Evolutionary conservation across 2,113 vertebrate species (phyloP).

Genomic region (Chamaetylas fuelleborni): DNA sequence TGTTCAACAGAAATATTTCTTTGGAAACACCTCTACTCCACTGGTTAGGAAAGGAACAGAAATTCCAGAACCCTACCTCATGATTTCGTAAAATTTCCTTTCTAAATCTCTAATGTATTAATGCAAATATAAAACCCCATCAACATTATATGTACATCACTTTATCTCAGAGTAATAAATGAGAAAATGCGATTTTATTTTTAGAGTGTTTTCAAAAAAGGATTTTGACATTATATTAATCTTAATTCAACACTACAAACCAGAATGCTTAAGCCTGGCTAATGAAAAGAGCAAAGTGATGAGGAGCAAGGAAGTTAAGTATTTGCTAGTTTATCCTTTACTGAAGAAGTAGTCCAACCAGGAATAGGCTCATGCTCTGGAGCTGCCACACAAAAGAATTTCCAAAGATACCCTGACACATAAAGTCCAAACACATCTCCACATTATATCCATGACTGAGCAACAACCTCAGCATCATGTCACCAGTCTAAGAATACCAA

Average conservation of each 20-base stretch:
- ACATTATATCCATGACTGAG: conserved; percentile 84
- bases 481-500: conserved; percentile 87
- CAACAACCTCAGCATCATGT: conserved; percentile 87
- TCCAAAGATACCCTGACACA: conserved; percentile 76
- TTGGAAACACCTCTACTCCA: not conserved
- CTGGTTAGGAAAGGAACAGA: not conserved
- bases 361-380: conserved; percentile 63
- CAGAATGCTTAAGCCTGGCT: not conserved
- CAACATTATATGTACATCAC: not conserved
- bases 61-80: not conserved
- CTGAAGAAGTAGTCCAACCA: conserved; percentile 69
- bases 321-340: conserved; percentile 76
- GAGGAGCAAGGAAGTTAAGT: not conserved
- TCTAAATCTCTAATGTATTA: not conserved
- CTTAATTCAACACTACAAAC: not conserved
- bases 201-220: not conserved
- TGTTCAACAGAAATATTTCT: not conserved
- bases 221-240: not conserved
- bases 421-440: conserved; percentile 85
- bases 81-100: not conserved
- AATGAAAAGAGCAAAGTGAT: not conserved
- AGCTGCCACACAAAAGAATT: conserved; percentile 71
- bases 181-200: not conserved
- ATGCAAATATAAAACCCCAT: not conserved
- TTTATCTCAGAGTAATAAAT: not conserved